phyloP scores from a whole-genome alignment of 2,888 invertebrate genomes.

The Odontothrips loti region DNA sequence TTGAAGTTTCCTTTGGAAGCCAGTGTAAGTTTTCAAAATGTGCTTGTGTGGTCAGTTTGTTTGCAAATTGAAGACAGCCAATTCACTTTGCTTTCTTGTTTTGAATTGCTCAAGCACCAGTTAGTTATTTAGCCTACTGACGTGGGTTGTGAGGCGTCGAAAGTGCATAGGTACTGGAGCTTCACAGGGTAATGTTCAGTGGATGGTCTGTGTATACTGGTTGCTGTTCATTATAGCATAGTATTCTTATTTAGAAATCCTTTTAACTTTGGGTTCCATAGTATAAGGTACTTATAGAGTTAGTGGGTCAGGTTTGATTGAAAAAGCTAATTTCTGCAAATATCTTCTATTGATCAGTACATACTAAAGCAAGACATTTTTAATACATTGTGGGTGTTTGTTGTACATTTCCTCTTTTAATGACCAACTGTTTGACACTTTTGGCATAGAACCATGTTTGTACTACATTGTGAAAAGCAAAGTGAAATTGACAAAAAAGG shows the following conservation, averaged over 20 bases:
- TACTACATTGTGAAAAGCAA: background rate
- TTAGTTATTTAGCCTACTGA: background rate
- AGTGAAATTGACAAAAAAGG: background rate
- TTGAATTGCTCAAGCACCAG: slow-evolving; percentile 19
- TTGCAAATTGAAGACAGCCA: background rate
- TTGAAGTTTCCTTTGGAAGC: background rate
- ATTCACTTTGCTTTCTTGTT: background rate
- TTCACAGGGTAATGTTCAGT: slow-evolving; percentile 13
- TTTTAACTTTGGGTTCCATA: too few relatives aligned
- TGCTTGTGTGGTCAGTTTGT: background rate
- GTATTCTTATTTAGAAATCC: too few relatives aligned
- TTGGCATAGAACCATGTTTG: too few relatives aligned
- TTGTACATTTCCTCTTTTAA: too few relatives aligned
- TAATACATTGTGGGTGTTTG: too few relatives aligned
- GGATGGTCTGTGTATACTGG: background rate
- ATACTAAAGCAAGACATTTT: too few relatives aligned
- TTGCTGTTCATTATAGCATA: background rate
- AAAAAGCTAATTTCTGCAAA: too few relatives aligned
- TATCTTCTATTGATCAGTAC: too few relatives aligned
- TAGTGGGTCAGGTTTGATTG: too few relatives aligned
- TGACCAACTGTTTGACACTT: too few relatives aligned
- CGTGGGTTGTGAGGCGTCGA: background rate
- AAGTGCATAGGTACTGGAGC: background rate
- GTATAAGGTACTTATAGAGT: too few relatives aligned
- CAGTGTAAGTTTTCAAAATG: background rate